Percentiles rank a stretch among this genome's conserved stretches.
Conservation (phyloP, 2,797 vertebrate species). For the Echiichthys vipera region DNA sequence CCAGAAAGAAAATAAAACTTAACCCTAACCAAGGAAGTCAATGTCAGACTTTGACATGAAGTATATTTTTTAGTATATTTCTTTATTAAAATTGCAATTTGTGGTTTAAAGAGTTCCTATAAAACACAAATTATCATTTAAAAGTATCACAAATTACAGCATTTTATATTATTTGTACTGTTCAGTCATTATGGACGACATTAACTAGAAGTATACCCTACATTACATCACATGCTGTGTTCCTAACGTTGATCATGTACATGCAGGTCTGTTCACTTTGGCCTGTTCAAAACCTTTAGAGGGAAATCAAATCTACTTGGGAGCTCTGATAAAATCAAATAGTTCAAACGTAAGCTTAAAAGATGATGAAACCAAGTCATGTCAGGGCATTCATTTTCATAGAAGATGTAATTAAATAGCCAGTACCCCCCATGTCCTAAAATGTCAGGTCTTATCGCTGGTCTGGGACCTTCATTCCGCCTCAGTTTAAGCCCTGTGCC, state of each 20-base stretch:
- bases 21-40: constrained; percentile 4
- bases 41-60: background rate
- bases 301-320: background rate
- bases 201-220: background rate
- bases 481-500: background rate
- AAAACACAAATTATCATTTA: background rate
- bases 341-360: constrained; percentile 6
- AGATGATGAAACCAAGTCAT: background rate
- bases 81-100: constrained; percentile 1
- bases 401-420: constrained; percentile 18
- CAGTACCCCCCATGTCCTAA: background rate
- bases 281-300: background rate
- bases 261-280: background rate
- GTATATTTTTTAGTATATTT: background rate
- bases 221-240: background rate
- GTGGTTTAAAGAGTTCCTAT: background rate
- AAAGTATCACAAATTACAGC: background rate
- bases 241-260: background rate
- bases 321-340: background rate
- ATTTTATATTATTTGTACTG: background rate
- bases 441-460: background rate
- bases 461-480: background rate
- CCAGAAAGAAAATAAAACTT: constrained; percentile 16
- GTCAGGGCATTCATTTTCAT: background rate
- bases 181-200: background rate